These are phyloP conservation scores for Caenorhabditis sp. DNA, from an alignment of 2,888 invertebrate genomes.

Conservation along the genomic window DNA sequence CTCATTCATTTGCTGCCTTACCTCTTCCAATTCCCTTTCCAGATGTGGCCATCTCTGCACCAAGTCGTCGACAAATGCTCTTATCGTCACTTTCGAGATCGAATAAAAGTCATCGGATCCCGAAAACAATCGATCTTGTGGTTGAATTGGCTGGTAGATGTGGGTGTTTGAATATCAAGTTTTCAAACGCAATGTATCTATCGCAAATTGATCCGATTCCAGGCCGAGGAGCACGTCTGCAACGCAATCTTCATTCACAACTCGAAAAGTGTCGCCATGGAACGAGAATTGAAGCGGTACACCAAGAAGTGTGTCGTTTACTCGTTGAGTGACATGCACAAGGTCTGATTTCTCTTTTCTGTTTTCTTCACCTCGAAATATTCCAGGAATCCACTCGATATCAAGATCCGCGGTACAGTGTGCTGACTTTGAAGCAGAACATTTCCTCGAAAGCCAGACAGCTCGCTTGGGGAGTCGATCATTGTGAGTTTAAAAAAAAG, in stretches of 20 bases:
- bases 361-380: too few species aligned
- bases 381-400: slow-evolving; percentile 43
- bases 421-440: slow-evolving; percentile 51
- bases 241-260: slow-evolving; percentile 55
- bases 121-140: slow-evolving; percentile 39
- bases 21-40: neutral
- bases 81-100: slow-evolving; percentile 41
- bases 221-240: slow-evolving; percentile 50
- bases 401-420: slow-evolving; percentile 54
- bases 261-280: slow-evolving; percentile 34
- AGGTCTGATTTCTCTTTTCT: too few species aligned
- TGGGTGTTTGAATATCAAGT: slow-evolving; percentile 24
- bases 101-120: slow-evolving; percentile 41
- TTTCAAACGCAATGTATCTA: neutral
- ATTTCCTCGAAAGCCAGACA: slow-evolving; percentile 39
- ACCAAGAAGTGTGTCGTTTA: slow-evolving; percentile 56
- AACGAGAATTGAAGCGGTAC: slow-evolving; percentile 48
- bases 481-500: slow-evolving; percentile 38
- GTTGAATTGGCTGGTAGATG: slow-evolving; percentile 59
- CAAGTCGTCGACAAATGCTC: slow-evolving; percentile 56
- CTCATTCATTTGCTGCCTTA: too few species aligned
- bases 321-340: slow-evolving; percentile 49
- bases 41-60: slow-evolving; percentile 60
- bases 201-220: slow-evolving; percentile 2
- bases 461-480: slow-evolving; percentile 53